phyloP scores from a whole-genome alignment of 1,140 invertebrate species.

The Drosophila malerkotliana region DNA sequence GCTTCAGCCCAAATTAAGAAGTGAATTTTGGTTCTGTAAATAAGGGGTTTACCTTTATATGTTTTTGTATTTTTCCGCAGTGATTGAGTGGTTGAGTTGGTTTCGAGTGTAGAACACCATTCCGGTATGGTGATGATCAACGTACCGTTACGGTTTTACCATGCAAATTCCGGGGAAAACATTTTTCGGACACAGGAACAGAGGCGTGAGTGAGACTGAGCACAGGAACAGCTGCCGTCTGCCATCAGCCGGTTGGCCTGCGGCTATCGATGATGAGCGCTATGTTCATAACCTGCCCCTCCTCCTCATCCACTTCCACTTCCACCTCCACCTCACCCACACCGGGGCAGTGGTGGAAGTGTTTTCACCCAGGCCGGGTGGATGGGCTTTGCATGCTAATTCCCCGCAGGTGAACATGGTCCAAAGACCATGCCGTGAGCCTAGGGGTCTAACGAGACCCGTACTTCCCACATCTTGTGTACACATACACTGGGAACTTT shows the following conservation, averaged over 20 bases:
- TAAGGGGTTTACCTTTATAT: neutral
- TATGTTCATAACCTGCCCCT: slow-evolving; percentile 70
- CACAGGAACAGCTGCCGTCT: slow-evolving; percentile 41
- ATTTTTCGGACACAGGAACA: slow-evolving; percentile 74
- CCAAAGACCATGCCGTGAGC: slow-evolving; percentile 42
- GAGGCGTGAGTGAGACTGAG: slow-evolving; percentile 40
- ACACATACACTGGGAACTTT: slow-evolving; percentile 12
- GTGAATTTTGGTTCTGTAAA: neutral
- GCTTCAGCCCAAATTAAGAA: neutral
- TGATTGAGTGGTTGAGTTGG: slow-evolving; percentile 65
- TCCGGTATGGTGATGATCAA: slow-evolving; percentile 51
- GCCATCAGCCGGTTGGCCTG: slow-evolving; percentile 45
- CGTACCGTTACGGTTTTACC: slow-evolving; percentile 59
- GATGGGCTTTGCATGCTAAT: slow-evolving; percentile 68
- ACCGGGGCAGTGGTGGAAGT: neutral
- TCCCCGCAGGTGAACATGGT: slow-evolving; percentile 65
- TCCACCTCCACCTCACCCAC: neutral
- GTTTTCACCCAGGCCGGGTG: slow-evolving; percentile 2
- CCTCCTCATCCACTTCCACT: neutral
- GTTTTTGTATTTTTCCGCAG: neutral
- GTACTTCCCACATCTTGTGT: slow-evolving; percentile 10
- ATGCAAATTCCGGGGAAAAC: slow-evolving; percentile 72
- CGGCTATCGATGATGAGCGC: slow-evolving; percentile 65
- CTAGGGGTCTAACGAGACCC: slow-evolving; percentile 64
- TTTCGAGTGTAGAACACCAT: slow-evolving; percentile 71